Percentiles rank a stretch among this genome's conserved stretches.
Evolutionary conservation across 2,888 invertebrate species (phyloP).

Genomic region (Leptinotarsa haldemani): DNA sequence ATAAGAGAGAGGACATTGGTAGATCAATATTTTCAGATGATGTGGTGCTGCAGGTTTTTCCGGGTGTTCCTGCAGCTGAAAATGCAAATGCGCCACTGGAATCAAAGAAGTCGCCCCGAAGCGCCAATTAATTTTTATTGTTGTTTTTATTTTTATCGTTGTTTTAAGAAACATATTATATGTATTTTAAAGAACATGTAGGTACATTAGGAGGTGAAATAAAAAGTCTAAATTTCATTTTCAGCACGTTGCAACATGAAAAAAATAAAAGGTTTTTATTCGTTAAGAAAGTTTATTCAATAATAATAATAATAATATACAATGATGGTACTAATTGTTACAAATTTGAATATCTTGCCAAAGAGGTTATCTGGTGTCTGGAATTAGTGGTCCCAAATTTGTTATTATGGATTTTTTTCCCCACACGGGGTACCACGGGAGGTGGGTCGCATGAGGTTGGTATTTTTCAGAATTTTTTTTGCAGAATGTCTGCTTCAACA

Average conservation of each 20-base stretch:
- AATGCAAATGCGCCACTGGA: no score
- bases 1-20: no score
- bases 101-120: no score
- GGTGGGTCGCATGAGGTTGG: neutral
- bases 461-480: neutral
- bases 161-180: neutral
- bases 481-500: constrained; percentile 7
- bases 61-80: no score
- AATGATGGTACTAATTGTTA: neutral
- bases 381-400: neutral
- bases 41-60: no score
- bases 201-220: no score
- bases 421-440: neutral
- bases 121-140: no score
- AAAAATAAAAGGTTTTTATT: neutral
- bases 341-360: neutral
- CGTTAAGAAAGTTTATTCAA: neutral
- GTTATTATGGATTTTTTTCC: neutral
- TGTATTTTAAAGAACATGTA: no score
- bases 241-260: no score
- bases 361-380: constrained; percentile 1
- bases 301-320: neutral
- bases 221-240: no score
- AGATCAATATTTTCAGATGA: no score
- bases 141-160: no score